Conservation (phyloP, 2,113 vertebrate species). For the Acanthisitta chloris region DNA sequence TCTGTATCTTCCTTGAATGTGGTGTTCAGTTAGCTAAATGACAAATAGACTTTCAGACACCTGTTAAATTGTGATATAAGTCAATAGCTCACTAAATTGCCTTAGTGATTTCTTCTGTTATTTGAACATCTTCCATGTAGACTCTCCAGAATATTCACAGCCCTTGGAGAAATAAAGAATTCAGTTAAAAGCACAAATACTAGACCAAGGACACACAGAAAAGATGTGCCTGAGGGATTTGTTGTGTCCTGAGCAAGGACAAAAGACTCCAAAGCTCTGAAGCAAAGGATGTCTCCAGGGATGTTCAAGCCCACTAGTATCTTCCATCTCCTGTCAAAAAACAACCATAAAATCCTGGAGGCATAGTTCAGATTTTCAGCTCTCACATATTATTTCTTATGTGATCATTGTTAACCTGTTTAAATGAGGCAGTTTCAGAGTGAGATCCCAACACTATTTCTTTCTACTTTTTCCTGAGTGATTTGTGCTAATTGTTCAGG, state of each 20-base stretch:
- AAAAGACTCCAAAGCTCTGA: not conserved
- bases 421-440: not conserved
- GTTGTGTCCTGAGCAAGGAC: not conserved
- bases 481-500: conserved; percentile 49
- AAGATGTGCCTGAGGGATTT: not conserved
- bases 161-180: not conserved
- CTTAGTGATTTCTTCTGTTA: not conserved
- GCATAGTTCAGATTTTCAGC: not conserved
- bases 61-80: not conserved
- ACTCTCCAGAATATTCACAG: not conserved
- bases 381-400: not conserved
- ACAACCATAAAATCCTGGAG: not conserved
- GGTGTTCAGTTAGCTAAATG: not conserved
- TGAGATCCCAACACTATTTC: not conserved
- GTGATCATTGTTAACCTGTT: not conserved
- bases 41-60: not conserved
- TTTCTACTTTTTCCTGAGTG: not conserved
- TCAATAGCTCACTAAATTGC: not conserved
- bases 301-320: not conserved
- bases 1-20: not conserved
- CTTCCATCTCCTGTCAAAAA: not conserved
- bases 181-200: not conserved
- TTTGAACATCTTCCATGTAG: not conserved
- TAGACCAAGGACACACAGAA: not conserved
- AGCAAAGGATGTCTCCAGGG: not conserved